Conservation (phyloP, 1,140 invertebrate species). For the Bombus affinis region DNA sequence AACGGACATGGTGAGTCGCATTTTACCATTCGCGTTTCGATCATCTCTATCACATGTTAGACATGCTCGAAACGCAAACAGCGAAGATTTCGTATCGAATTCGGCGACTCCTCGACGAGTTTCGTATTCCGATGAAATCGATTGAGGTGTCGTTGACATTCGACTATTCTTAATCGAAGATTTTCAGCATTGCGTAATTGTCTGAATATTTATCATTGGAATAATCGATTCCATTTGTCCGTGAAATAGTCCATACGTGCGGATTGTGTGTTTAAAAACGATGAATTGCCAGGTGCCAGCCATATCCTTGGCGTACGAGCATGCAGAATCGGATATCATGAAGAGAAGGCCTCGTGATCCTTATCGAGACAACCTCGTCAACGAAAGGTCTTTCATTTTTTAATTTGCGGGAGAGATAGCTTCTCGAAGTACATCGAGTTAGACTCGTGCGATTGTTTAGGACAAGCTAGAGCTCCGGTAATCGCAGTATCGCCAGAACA, state of each 20-base stretch:
- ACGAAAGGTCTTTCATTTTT: slow-evolving; percentile 92
- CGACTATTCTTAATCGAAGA: background rate
- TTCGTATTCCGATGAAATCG: background rate
- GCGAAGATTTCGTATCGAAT: background rate
- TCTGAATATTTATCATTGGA: background rate
- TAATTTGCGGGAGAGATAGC: background rate
- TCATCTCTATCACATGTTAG: background rate
- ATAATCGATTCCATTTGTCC: background rate
- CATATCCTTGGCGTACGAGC: slow-evolving; percentile 99
- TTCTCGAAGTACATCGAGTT: slow-evolving; percentile 1
- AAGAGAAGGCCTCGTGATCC: slow-evolving; percentile 98
- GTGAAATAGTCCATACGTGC: background rate
- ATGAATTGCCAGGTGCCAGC: slow-evolving; percentile 91
- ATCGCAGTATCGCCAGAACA: slow-evolving; percentile 23
- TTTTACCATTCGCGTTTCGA: background rate
- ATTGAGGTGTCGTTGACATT: background rate
- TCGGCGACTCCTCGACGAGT: slow-evolving; percentile 16
- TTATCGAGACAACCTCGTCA: slow-evolving; percentile 97
- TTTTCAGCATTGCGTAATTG: slow-evolving; percentile 25
- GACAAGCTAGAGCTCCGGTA: slow-evolving; percentile 55
- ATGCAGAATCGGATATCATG: slow-evolving; percentile 99
- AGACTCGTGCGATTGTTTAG: slow-evolving; percentile 7
- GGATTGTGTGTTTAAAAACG: background rate
- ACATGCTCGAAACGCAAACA: background rate
- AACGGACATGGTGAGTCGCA: slow-evolving; percentile 98